Base-by-base conservation (phyloP, 2,113 vertebrate species). In the Diphyllodes magnificus region DNA sequence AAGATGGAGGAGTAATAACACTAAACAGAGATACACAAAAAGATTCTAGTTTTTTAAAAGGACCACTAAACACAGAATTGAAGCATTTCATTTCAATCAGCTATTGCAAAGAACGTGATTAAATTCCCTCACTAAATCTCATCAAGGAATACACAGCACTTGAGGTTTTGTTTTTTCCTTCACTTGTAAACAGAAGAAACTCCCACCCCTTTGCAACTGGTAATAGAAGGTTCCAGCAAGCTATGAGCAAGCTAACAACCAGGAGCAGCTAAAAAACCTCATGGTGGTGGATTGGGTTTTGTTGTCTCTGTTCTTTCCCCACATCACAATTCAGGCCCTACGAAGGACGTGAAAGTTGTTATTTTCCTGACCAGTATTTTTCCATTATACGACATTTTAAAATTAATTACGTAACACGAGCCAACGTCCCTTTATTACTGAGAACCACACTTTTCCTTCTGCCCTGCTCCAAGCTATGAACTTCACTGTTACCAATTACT, bases 331-430 rank as follows among this genome's bases (percentile, higher is more conserved):
- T 24, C 49, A 37, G 51, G 3, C 56, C 64, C 65, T 12, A 6
- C 0, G 7, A 76, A 53, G 39, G 65, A 59, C 0, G 0, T 28
- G 51, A 44, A 54, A 78, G 24, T 30, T n/a, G 23, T 15, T 59
- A 3, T 64, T 82, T 79, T 37, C 57, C 53, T 22, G 8, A 53
- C 24, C 59, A 6, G 69, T 57, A 31, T 35, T 91, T 77, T 59
- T n/a, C 60, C 42, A 6, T 20, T 21, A 21, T 4, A 72, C 24
- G 44, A 44, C 22, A 57, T 39, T 35, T 86, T 7, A 2, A 49
- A 57, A 70, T 27, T 6, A 30, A 50, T 76, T 19, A 25, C 13
- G 13, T 6, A 25, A 72, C 1, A 19, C 54, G 77, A 72, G 33
- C 21, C 18, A 17, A 11, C 5, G n/a, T 1, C 28, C 59, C 64